Evolutionary conservation across 2,797 vertebrate genomes (phyloP), one percentile per base, ranked within the genome.

Genomic region (Distichodus sexfasciatus): DNA sequence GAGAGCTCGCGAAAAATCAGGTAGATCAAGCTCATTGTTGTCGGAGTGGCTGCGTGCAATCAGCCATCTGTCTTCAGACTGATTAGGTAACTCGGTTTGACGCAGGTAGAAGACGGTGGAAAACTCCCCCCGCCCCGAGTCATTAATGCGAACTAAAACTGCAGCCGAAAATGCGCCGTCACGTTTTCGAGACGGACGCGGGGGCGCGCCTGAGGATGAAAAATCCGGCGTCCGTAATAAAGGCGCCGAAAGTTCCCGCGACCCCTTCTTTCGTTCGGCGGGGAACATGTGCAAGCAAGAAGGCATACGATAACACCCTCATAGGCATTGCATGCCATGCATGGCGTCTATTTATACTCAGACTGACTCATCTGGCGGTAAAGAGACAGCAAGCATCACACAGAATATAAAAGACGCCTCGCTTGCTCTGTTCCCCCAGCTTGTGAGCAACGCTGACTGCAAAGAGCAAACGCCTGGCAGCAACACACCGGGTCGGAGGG

Each of bases 311-410:
- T 53, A 31, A 31, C 15, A 61, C 36, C 36, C 24, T 61, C 57
- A 23, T 71, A 79, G 79, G 76, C 76, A 73, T 76, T 69, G 81
- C 76, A 82, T 73, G 62, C 70, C 79, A 81, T 21, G 36, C 79
- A 78, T 71, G 69, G 79, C 48, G 70, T 84, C 75, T 80, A 75
- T 83, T 87, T 62, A 80, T 75, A 84, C 26, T 14, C 74, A 68
- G 57, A 57, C 58, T 87, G 83, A 87, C 76, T 89, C 86, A 88
- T 86, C 75, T 71, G 67, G 81, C 11, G 41, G 28, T 71, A 17
- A 41, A 73, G 64, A 66, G 24, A 68, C 48, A 67, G 48, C 35
- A 71, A 53, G 53, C 46, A 29, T 65, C 66, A 69, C 28, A 50
- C 15, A 53, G 33, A 26, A 51, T 41, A 54, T 60, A 62, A 38